phyloP scores from a whole-genome alignment of 2,113 vertebrate species.

The Anhinga rufa region DNA sequence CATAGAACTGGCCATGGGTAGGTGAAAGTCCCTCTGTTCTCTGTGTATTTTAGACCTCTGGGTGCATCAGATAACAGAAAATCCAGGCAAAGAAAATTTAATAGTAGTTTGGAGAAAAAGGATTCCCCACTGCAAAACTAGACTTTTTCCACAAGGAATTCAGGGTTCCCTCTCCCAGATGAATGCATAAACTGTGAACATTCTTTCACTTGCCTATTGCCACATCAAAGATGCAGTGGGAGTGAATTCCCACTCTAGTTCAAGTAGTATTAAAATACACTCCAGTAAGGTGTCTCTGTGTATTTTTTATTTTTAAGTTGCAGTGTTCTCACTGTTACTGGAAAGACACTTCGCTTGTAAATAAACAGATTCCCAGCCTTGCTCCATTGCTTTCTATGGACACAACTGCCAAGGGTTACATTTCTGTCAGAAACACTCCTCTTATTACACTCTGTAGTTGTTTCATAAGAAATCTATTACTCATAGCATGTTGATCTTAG shows the following conservation, averaged over 20 bases:
- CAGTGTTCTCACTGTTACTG: slow-evolving; percentile 30
- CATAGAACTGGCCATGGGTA: neutral
- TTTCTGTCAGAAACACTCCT: neutral
- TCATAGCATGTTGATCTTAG: neutral
- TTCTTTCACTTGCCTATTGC: slow-evolving; percentile 14
- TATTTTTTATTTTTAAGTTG: slow-evolving; percentile 26
- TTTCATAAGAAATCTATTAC: slow-evolving; percentile 10
- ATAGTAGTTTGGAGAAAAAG: neutral
- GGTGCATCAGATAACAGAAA: neutral
- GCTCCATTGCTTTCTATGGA: neutral
- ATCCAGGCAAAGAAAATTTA: neutral
- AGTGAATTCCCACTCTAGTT: neutral
- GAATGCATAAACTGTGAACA: slow-evolving; percentile 26
- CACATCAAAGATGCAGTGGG: neutral
- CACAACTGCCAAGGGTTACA: neutral
- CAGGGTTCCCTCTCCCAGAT: neutral
- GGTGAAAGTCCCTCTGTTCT: neutral
- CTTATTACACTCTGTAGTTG: neutral
- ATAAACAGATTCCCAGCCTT: slow-evolving; percentile 9
- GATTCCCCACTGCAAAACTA: neutral
- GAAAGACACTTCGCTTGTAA: slow-evolving; percentile 28
- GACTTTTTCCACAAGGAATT: neutral
- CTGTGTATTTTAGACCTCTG: neutral
- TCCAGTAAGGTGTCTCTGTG: neutral
- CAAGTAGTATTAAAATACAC: neutral